phyloP scores from a whole-genome alignment of 2,888 invertebrate species.

The Stenurella melanura region DNA sequence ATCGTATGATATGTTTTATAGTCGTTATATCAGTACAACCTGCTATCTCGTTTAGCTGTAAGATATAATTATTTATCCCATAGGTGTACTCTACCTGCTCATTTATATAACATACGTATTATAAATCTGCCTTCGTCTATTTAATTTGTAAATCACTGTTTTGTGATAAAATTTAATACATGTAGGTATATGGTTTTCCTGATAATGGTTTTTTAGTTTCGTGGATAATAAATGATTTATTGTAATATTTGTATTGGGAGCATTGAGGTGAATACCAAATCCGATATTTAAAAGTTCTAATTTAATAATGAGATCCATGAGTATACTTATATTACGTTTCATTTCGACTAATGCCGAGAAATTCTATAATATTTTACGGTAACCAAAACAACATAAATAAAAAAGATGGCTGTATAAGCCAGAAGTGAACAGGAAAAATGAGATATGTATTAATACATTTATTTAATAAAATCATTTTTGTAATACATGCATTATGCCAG shows the following conservation, averaged over 20 bases:
- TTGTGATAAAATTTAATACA: conserved; percentile 28
- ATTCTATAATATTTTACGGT: no score
- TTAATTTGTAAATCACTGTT: conserved; percentile 31
- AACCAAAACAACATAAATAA: no score
- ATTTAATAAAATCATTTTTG: no score
- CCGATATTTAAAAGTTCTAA: no score
- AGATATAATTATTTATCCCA: not conserved
- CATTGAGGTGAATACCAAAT: not conserved
- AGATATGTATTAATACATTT: no score
- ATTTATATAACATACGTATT: not conserved
- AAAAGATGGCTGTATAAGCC: no score
- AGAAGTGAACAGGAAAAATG: no score
- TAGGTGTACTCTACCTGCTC: not conserved
- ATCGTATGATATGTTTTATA: not conserved
- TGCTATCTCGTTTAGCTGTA: not conserved
- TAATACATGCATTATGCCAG: no score
- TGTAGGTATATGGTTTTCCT: not conserved
- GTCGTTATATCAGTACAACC: not conserved
- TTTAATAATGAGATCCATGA: no score
- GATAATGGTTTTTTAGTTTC: conserved; percentile 24
- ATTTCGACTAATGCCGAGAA: no score
- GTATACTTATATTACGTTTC: no score
- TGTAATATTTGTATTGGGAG: no score
- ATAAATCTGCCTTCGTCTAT: conserved; percentile 20
- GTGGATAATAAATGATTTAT: conserved; percentile 15